These are phyloP conservation scores for Drosophila ogumai DNA, from an alignment of 1,140 invertebrate species.

Conservation along the genomic window DNA sequence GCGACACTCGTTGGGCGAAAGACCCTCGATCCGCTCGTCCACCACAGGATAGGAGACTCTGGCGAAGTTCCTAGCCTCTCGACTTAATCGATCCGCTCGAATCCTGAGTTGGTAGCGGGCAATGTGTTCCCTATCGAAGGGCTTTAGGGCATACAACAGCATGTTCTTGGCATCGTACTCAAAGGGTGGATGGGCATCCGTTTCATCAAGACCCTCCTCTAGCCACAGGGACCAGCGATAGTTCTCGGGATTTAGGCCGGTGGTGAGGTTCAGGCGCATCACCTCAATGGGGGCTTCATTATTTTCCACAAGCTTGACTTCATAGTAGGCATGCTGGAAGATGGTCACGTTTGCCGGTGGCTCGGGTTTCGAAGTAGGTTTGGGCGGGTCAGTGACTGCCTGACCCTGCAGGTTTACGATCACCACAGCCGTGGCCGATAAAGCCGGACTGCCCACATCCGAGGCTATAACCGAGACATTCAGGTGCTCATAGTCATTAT, in stretches of 20 bases:
- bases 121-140: conserved; percentile 89
- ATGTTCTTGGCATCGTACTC: conserved; percentile 90
- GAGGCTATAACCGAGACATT: conserved; percentile 93
- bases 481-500: conserved; percentile 86
- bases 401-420: conserved; percentile 87
- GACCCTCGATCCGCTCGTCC: conserved; percentile 88
- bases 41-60: conserved; percentile 90
- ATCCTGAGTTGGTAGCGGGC: conserved; percentile 89
- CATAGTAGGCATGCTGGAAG: conserved; percentile 91
- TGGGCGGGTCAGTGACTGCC: conserved; percentile 87
- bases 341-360: conserved; percentile 83
- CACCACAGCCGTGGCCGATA: conserved; percentile 91
- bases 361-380: conserved; percentile 49
- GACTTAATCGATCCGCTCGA: conserved; percentile 86
- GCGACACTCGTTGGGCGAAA: conserved; percentile 86
- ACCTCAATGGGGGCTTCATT: conserved; percentile 89
- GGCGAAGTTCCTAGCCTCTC: conserved; percentile 87
- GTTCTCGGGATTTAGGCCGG: conserved; percentile 85
- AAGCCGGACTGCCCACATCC: conserved; percentile 92
- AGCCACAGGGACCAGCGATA: conserved; percentile 78
- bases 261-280: conserved; percentile 89
- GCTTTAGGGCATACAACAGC: conserved; percentile 88
- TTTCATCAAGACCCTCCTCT: conserved; percentile 71
- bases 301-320: conserved; percentile 92
- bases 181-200: conserved; percentile 86